Evolutionary conservation across 2,888 invertebrate species (phyloP), one percentile per base, ranked within the genome.

Genomic region (Onchidella celtica): DNA sequence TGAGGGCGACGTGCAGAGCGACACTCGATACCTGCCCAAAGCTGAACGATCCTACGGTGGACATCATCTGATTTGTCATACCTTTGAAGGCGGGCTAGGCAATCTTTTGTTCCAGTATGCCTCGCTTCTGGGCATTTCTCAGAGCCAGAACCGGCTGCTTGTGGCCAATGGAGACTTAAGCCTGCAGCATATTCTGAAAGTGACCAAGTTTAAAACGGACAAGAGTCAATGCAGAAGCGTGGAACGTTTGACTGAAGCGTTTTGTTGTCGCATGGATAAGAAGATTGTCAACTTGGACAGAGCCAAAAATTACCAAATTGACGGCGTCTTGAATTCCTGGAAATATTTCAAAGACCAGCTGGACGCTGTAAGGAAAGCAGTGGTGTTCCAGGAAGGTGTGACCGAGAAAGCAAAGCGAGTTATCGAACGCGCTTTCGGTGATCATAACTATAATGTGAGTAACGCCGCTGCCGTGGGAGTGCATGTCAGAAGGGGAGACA

Each of bases 61-160:
- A 0, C 73, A 59, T 9, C 66, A 80, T 27, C 36, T 82, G 4
- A 6, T 83, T 3, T 83, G 83, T 38, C 63, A 81, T 59, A 69
- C 27, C 17, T 83, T 83, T 36, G 24, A 34, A 2, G 83, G 83
- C 65, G 65, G 75, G 1, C 36, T 83, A 1, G 81, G 81, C 2
- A 75, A 73, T 47, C 74, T 76, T 4, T 66, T 83, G 6, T 83
- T 83, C 40, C 81, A 83, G 79, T 83, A 81, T 40, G 81, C 83
- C 1, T 69, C 83, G 4, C 34, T 81, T 1, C n/a, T 79, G n/a
- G 79, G 81, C 21, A 69, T 83, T 24, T 38, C 83, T 21, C 61
- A n/a, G 1, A 47, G 9, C n/a, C 78, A 75, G 9, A 32, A 75
- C 29, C n/a, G 80, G 21, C n/a, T 80, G 6, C 3, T 80, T 14